phyloP scores from a whole-genome alignment of 1,140 invertebrate species.

The Drosophila ironensis region DNA sequence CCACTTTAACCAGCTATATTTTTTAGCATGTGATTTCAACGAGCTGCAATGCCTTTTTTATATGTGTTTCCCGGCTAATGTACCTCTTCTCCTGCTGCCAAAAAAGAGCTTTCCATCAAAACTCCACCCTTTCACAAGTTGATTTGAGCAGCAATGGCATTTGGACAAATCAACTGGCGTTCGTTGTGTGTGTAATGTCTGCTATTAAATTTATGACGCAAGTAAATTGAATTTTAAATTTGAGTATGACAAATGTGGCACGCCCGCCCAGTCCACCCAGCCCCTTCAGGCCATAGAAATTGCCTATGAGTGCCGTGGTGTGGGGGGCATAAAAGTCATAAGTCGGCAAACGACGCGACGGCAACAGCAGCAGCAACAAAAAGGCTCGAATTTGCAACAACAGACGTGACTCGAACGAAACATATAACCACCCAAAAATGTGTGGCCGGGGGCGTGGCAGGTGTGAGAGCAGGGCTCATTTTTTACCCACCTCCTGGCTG shows the following conservation, averaged over 20 bases:
- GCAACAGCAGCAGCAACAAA: conserved; percentile 4
- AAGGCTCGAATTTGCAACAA: conserved; percentile 33
- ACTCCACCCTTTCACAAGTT: conserved; percentile 15
- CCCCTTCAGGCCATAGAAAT: conserved; percentile 52
- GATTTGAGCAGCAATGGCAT: conserved; percentile 8
- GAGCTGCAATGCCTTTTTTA: conserved; percentile 9
- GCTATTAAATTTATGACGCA: conserved; percentile 80
- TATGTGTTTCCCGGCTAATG: conserved; percentile 20
- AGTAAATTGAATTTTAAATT: conserved; percentile 81
- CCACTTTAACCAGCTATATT: no score
- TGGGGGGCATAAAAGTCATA: conserved; percentile 75
- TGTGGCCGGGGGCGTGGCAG: conserved; percentile 36
- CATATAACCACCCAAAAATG: conserved; percentile 53
- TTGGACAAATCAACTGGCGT: conserved; percentile 59
- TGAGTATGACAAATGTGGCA: conserved; percentile 76
- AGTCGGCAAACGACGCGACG: conserved; percentile 39
- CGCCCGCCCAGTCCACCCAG: conserved; percentile 7
- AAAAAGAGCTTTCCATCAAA: neutral
- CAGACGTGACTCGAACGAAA: conserved; percentile 66
- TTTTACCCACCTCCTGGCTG: neutral
- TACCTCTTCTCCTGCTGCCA: neutral
- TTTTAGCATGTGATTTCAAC: conserved; percentile 24
- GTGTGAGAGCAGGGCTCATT: neutral
- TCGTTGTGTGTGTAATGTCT: conserved; percentile 15
- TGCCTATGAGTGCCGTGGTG: conserved; percentile 62